Percentiles rank a stretch among this genome's conserved stretches.
phyloP scores from a whole-genome alignment of 2,888 invertebrate genomes.

The Osmoderma eremita region DNA sequence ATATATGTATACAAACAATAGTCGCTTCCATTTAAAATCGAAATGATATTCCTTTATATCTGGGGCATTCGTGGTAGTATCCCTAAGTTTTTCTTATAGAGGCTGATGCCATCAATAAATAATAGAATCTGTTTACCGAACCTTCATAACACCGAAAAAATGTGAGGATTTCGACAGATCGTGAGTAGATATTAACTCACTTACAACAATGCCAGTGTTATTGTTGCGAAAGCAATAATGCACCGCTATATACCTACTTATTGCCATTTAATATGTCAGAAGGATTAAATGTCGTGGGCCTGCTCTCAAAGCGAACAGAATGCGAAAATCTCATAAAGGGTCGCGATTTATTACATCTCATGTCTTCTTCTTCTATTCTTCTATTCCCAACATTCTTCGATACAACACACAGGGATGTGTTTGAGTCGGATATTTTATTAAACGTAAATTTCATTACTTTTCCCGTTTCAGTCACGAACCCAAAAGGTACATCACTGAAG shows the following conservation, averaged over 20 bases:
- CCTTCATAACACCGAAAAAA: background rate
- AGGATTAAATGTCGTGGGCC: slow-evolving; percentile 52
- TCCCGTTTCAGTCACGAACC: slow-evolving; percentile 7
- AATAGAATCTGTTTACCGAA: slow-evolving; percentile 6
- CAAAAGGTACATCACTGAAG: background rate
- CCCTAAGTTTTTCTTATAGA: too few relatives aligned
- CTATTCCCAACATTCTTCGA: slow-evolving; percentile 11
- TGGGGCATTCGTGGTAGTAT: too few relatives aligned
- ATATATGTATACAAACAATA: too few relatives aligned
- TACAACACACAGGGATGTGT: slow-evolving; percentile 20
- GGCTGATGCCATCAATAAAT: background rate
- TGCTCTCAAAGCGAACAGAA: slow-evolving; percentile 52
- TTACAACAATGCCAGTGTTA: slow-evolving; percentile 20
- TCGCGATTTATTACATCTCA: slow-evolving; percentile 44
- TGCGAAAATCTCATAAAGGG: slow-evolving; percentile 56
- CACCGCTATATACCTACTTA: slow-evolving; percentile 49
- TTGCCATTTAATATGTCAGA: slow-evolving; percentile 53
- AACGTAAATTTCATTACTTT: slow-evolving; percentile 29
- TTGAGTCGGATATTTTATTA: slow-evolving; percentile 23
- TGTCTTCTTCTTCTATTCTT: slow-evolving; percentile 14
- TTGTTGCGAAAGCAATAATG: slow-evolving; percentile 52
- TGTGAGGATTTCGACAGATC: background rate
- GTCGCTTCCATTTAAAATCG: too few relatives aligned
- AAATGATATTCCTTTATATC: too few relatives aligned
- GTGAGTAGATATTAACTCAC: slow-evolving; percentile 27